Percentiles rank a stretch among this genome's conserved stretches.
Evolutionary conservation across 2,113 vertebrate species (phyloP).

Genomic region (Ptyas mucosa): DNA sequence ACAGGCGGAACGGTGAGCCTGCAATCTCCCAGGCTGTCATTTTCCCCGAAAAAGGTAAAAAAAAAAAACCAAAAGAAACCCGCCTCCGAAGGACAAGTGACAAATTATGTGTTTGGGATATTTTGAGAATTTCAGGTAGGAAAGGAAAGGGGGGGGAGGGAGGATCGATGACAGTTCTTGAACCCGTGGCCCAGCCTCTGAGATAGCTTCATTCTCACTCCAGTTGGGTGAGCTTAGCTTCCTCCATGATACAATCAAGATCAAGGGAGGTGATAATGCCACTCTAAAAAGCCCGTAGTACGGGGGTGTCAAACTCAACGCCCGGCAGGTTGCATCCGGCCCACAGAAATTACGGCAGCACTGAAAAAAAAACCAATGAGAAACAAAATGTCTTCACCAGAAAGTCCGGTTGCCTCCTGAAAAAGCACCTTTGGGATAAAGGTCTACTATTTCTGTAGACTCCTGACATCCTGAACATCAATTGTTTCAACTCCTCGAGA

Average conservation of each 20-base stretch:
- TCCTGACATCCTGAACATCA: too few relatives aligned
- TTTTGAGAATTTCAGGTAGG: background rate
- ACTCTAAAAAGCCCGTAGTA: too few relatives aligned
- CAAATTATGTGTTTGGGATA: constrained; percentile 51
- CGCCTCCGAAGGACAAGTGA: constrained; percentile 11
- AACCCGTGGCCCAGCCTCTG: background rate
- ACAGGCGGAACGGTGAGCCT: constrained; percentile 41
- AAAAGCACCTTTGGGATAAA: too few relatives aligned
- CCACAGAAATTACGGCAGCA: too few relatives aligned
- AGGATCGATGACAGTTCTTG: constrained; percentile 45
- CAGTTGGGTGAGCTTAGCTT: background rate
- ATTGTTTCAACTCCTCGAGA: too few relatives aligned
- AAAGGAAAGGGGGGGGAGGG: background rate
- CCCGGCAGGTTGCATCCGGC: too few relatives aligned
- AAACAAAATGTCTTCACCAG: too few relatives aligned
- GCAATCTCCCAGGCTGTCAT: constrained; percentile 59
- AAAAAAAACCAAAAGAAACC: constrained; percentile 39
- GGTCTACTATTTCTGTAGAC: too few relatives aligned
- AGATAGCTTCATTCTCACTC: constrained; percentile 10
- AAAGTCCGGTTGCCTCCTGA: too few relatives aligned
- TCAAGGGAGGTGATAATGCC: too few relatives aligned
- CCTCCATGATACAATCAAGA: background rate
- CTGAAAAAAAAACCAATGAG: too few relatives aligned
- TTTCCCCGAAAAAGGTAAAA: constrained; percentile 52
- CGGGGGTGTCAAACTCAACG: background rate